Evolutionary conservation across 1,140 invertebrate genomes (phyloP).

Genomic region (Lepidurus packardi): DNA sequence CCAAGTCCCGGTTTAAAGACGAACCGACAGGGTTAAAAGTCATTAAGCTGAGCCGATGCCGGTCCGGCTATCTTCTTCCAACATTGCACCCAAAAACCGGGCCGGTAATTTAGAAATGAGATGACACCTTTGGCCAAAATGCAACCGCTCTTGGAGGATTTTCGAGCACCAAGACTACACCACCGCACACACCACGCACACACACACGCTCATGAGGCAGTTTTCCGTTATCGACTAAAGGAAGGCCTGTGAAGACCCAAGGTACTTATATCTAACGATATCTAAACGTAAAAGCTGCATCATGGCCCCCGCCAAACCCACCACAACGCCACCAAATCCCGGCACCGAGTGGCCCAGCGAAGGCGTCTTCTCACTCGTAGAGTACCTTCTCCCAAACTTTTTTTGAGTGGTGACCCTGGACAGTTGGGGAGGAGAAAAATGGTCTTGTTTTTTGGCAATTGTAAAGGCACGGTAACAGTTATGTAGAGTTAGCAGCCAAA

Average conservation of each 20-base stretch:
- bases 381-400: background rate
- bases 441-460: conserved; percentile 18
- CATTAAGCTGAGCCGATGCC: background rate
- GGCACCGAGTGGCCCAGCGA: background rate
- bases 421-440: background rate
- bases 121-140: background rate
- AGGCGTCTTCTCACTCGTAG: background rate
- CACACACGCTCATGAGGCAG: background rate
- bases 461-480: background rate
- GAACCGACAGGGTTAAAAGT: background rate
- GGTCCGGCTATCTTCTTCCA: background rate
- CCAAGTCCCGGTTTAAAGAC: background rate
- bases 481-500: background rate
- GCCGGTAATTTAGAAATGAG: no score
- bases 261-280: conserved; percentile 5
- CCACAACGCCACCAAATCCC: background rate
- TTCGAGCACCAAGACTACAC: background rate
- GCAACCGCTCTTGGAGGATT: background rate
- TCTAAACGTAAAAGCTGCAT: conserved; percentile 14
- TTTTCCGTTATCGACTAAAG: background rate
- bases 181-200: background rate
- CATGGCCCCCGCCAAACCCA: conserved; percentile 2
- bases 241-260: background rate
- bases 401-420: background rate
- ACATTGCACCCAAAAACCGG: no score